Conservation (phyloP, 2,113 vertebrate genomes). For the Camelus dromedarius region DNA sequence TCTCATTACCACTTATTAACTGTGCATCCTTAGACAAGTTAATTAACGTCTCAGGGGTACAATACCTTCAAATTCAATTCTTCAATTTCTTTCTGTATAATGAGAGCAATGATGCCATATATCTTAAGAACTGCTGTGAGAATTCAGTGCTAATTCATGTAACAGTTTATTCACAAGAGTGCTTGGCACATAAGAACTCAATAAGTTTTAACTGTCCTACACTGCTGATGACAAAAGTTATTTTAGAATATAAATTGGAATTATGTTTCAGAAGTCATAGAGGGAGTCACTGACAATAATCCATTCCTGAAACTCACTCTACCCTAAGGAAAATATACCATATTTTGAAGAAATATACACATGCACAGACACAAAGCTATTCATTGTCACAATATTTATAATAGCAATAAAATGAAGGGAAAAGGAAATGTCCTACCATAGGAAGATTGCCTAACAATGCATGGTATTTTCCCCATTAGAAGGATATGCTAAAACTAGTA, state of each 20-base stretch:
- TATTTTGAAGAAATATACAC: neutral
- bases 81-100: conserved; percentile 17
- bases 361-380: neutral
- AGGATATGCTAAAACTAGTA: neutral
- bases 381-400: neutral
- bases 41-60: neutral
- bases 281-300: neutral
- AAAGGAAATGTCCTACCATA: neutral
- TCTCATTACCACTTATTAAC: neutral
- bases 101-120: neutral
- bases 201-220: neutral
- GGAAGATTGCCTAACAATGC: neutral
- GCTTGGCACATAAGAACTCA: neutral
- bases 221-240: neutral
- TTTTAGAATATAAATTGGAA: neutral
- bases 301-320: neutral
- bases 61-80: conserved; percentile 41
- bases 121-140: neutral
- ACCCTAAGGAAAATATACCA: neutral
- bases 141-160: conserved; percentile 30
- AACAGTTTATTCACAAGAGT: neutral
- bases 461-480: neutral
- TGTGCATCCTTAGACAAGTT: neutral
- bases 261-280: neutral
- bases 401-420: neutral